These are phyloP conservation scores for Dasypogon diadema DNA, from an alignment of 2,888 invertebrate genomes.

Conservation along the genomic window DNA sequence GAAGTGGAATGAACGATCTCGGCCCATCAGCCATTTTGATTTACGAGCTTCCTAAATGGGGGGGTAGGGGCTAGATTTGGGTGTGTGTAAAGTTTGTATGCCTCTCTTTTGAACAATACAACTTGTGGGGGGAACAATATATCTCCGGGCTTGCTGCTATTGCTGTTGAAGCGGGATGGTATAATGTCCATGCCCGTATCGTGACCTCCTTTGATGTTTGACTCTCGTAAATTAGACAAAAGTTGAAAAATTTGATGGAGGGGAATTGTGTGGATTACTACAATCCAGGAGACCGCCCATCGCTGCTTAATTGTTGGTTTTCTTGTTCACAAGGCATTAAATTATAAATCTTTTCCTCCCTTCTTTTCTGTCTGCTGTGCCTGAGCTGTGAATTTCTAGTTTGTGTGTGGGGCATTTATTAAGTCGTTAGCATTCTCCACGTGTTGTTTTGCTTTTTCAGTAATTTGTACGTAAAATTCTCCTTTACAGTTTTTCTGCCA, in stretches of 20 bases:
- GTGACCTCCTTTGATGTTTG: slow-evolving; percentile 32
- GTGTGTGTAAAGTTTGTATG: not conserved
- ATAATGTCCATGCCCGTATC: not conserved
- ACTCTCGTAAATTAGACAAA: slow-evolving; percentile 42
- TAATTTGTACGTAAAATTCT: slow-evolving; percentile 26
- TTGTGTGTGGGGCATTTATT: not conserved
- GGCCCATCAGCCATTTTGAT: slow-evolving; percentile 69
- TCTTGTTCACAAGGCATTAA: slow-evolving; percentile 7
- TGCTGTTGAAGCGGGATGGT: not conserved
- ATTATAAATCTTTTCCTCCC: not conserved
- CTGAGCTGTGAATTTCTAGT: not conserved
- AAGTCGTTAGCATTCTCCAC: slow-evolving; percentile 12
- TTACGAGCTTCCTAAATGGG: slow-evolving; percentile 62
- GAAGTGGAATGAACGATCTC: slow-evolving; percentile 61
- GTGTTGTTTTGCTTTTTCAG: slow-evolving; percentile 20
- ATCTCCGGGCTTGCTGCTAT: not conserved
- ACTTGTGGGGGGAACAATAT: not conserved
- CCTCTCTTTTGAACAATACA: not conserved
- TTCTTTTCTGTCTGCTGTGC: not conserved
- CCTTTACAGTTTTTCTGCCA: slow-evolving; percentile 39
- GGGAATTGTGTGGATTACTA: slow-evolving; percentile 39
- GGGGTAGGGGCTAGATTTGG: slow-evolving; percentile 3
- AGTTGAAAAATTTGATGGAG: slow-evolving; percentile 32
- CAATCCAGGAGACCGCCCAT: slow-evolving; percentile 33
- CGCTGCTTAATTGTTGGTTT: slow-evolving; percentile 13